phyloP scores from a whole-genome alignment of 2,797 vertebrate species.

The Gephyroberyx darwinii region DNA sequence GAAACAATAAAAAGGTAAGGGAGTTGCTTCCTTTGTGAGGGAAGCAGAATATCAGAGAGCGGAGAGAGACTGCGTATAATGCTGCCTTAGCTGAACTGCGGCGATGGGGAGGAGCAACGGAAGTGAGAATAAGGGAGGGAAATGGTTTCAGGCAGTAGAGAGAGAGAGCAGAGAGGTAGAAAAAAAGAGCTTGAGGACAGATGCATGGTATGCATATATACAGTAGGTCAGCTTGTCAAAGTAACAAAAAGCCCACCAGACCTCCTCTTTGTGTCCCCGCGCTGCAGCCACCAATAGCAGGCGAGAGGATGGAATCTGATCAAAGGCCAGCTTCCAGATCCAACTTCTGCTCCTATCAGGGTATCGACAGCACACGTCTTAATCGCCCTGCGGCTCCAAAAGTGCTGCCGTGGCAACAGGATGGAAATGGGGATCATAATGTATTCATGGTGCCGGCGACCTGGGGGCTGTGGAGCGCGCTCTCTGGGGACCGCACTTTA shows the following conservation, averaged over 20 bases:
- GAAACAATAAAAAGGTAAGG: conserved; percentile 79
- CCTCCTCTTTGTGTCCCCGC: conserved; percentile 59
- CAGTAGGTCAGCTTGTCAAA: conserved; percentile 70
- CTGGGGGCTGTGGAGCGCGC: conserved; percentile 97
- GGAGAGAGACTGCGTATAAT: conserved; percentile 66
- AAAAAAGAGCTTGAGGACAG: conserved; percentile 53
- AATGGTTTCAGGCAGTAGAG: conserved; percentile 69
- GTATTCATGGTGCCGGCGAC: conserved; percentile 99
- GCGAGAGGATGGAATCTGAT: conserved; percentile 91
- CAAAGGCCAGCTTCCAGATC: conserved; percentile 94
- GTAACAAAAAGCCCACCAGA: conserved; percentile 58
- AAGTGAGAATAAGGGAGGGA: conserved; percentile 68
- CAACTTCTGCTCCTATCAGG: conserved; percentile 98
- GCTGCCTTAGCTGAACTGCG: conserved; percentile 78
- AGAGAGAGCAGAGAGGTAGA: conserved; percentile 61
- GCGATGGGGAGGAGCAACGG: conserved; percentile 73
- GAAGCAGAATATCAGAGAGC: conserved; percentile 72
- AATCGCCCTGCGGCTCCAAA: conserved; percentile 98
- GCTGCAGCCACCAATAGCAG: conserved; percentile 83
- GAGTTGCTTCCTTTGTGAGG: conserved; percentile 78
- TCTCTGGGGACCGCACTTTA: conserved; percentile 99
- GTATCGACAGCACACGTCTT: conserved; percentile 99
- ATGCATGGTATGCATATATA: conserved; percentile 59
- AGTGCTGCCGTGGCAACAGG: conserved; percentile 99
- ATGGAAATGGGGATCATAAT: conserved; percentile 99